These are phyloP conservation scores for Sardinella longiceps DNA, from an alignment of 2,797 vertebrate species.

Conservation along the genomic window DNA sequence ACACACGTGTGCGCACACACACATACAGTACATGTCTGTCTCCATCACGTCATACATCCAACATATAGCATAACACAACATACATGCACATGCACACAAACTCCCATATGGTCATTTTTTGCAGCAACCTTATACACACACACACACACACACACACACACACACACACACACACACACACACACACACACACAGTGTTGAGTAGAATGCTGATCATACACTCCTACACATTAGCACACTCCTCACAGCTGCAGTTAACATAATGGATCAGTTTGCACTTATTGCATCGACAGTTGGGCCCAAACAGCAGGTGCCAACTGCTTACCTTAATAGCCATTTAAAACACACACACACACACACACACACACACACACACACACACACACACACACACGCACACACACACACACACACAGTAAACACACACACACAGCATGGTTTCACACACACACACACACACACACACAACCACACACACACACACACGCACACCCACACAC, in stretches of 20 bases:
- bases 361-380: conserved; percentile 25
- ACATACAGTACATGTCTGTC: background rate
- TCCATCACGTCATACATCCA: no score
- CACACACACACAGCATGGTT: background rate
- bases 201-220: conserved; percentile 12
- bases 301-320: background rate
- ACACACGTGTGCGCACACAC: background rate
- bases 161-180: background rate
- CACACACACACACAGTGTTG: background rate
- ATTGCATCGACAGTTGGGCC: background rate
- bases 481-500: no score
- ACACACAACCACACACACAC: background rate
- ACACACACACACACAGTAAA: background rate
- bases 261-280: background rate
- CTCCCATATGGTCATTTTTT: no score
- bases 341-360: background rate
- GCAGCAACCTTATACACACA: background rate
- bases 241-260: background rate
- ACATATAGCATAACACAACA: no score
- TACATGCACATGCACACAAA: background rate
- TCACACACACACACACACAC: conserved; percentile 11
- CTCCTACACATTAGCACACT: background rate
- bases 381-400: no score
- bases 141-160: background rate
- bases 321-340: conserved; percentile 33